These are phyloP conservation scores for Anser brachyrhynchus DNA, from an alignment of 2,113 vertebrate species.

Conservation along the genomic window DNA sequence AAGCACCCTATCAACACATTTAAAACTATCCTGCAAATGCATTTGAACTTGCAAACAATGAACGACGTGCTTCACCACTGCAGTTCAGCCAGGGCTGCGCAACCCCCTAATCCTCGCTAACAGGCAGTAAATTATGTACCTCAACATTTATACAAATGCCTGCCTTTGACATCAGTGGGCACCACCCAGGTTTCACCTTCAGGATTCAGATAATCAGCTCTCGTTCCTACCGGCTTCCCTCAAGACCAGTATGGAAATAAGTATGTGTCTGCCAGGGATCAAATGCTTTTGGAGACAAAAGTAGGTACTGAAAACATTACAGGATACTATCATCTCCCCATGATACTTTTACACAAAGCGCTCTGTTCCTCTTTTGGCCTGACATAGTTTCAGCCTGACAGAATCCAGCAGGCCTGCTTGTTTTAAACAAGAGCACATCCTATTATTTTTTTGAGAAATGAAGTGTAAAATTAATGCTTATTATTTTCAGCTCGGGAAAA, in stretches of 20 bases:
- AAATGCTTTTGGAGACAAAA: conserved; percentile 88
- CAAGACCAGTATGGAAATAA: conserved; percentile 85
- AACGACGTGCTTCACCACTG: not conserved
- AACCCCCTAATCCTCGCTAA: conserved; percentile 68
- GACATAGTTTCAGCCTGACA: conserved; percentile 87
- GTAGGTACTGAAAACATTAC: conserved; percentile 81
- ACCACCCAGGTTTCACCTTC: conserved; percentile 83
- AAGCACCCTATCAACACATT: not conserved
- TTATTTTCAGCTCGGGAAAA: conserved; percentile 70
- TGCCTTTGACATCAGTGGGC: conserved; percentile 77
- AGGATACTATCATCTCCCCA: conserved; percentile 83
- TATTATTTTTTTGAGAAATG: conserved; percentile 91
- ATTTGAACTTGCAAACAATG: conserved; percentile 48
- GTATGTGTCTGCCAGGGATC: conserved; percentile 85
- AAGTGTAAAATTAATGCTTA: conserved; percentile 89
- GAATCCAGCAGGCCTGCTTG: conserved; percentile 81
- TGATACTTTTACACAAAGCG: conserved; percentile 82
- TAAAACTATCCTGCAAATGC: not conserved
- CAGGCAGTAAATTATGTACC: conserved; percentile 79
- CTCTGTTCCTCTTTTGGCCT: conserved; percentile 83
- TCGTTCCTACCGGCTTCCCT: conserved; percentile 78
- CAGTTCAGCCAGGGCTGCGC: conserved; percentile 15
- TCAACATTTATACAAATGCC: conserved; percentile 70
- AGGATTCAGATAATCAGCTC: conserved; percentile 81
- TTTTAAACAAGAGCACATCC: conserved; percentile 87